phyloP scores from a whole-genome alignment of 2,797 vertebrate species.

The Catamblyrhynchus diadema region DNA sequence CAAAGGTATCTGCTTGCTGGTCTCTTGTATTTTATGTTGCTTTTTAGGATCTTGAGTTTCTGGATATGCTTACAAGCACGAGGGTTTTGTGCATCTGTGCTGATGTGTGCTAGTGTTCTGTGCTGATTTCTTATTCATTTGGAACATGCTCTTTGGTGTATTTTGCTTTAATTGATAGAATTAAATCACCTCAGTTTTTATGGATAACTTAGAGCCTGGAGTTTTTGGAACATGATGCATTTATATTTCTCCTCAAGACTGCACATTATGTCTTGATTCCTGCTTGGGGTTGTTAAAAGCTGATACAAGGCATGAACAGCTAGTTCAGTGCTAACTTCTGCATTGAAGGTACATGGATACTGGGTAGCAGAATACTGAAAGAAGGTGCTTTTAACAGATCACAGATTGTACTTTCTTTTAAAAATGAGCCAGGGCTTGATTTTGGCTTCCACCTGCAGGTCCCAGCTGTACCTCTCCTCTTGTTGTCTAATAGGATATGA shows the following conservation, averaged over 20 bases:
- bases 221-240: background rate
- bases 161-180: background rate
- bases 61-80: background rate
- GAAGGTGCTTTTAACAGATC: background rate
- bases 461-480: background rate
- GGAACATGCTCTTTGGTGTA: background rate
- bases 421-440: background rate
- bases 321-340: background rate
- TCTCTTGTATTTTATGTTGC: background rate
- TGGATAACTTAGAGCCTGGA: background rate
- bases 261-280: background rate
- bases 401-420: background rate
- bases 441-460: background rate
- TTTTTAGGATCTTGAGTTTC: background rate
- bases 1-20: background rate
- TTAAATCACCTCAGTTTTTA: background rate
- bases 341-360: background rate
- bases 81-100: background rate
- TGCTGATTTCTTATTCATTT: background rate
- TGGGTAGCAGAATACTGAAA: background rate
- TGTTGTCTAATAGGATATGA: background rate
- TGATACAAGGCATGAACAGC: background rate
- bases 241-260: background rate
- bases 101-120: background rate
- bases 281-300: background rate